Conservation (phyloP, 2,113 vertebrate genomes). For the Callocephalon fimbriatum region DNA sequence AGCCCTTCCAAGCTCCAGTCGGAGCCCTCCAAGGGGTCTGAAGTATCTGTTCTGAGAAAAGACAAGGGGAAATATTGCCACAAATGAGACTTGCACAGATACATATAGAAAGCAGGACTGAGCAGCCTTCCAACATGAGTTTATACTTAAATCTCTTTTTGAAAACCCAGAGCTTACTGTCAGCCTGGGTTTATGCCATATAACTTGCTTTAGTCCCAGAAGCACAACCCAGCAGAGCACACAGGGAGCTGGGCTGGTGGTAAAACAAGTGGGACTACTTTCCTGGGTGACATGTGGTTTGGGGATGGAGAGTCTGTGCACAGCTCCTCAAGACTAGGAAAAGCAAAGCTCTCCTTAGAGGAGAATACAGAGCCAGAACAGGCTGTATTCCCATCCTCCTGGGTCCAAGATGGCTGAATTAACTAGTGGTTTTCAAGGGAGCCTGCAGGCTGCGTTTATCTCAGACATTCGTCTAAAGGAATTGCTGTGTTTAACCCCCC, state of each 20-base stretch:
- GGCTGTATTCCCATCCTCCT: not conserved
- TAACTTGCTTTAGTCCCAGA: not conserved
- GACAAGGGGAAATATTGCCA: not conserved
- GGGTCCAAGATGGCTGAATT: not conserved
- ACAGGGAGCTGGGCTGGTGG: not conserved
- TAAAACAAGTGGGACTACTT: not conserved
- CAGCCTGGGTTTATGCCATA: not conserved
- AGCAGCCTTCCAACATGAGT: not conserved
- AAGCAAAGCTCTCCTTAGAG: not conserved
- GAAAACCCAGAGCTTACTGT: not conserved
- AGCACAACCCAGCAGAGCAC: not conserved
- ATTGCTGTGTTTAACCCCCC: not conserved
- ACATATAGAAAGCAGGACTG: not conserved
- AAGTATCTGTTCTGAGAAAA: constrained; percentile 79
- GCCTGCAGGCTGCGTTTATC: not conserved
- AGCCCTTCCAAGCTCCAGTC: constrained; percentile 90
- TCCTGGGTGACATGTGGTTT: not conserved
- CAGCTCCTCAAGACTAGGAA: not conserved
- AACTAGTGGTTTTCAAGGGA: not conserved
- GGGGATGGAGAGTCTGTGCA: not conserved
- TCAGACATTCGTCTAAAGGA: not conserved
- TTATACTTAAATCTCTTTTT: not conserved
- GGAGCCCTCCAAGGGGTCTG: constrained; percentile 81
- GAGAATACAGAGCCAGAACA: no score
- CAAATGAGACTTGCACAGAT: not conserved